Evolutionary conservation across 2,888 invertebrate species (phyloP), one percentile per base, ranked within the genome.

Genomic region (Creontiades dilutus): DNA sequence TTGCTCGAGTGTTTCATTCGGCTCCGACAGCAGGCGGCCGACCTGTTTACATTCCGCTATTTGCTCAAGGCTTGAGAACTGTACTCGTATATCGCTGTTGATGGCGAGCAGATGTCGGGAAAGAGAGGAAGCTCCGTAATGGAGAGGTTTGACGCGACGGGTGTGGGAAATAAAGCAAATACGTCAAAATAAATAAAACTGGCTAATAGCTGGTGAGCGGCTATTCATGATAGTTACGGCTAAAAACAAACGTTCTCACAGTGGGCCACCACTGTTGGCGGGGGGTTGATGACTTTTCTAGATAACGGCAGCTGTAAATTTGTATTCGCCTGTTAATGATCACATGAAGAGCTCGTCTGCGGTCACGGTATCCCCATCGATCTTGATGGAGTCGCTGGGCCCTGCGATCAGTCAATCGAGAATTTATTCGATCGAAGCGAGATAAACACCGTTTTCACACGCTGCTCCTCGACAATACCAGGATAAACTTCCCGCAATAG

Each of bases 21-120:
- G 78, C 37, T 47, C 47, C 46, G 0, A 37, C 78, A 46, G 76
- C 37, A 11, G 19, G 27, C 23, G 23, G 68, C 19, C 23, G 68
- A 68, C 47, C 46, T 78, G 28, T 78, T 78, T 78, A 47, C 78
- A n/a, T 78, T 78, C 78, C 16, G 19, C 28, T 78, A 46, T 78
- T 78, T 78, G 19, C 78, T 11, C 16, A 78, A n/a, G 46, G 46
- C 46, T 47, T 78, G 46, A 37, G 78, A 76, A 28, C n/a, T 46
- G 78, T 78, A 19, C 16, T n/a, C 78, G 47, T 78, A 78, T 68
- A 68, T 68, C 68, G 68, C 23, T 68, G 23, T 19, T 23, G 68
- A 68, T 68, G 68, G 68, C 68, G 68, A 68, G 68, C 23, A 23
- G 68, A 23, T n/a, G 19, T 23, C 27, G 9, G 27, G 11, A 23